phyloP scores from a whole-genome alignment of 2,113 vertebrate genomes.

The Malurus elegans region DNA sequence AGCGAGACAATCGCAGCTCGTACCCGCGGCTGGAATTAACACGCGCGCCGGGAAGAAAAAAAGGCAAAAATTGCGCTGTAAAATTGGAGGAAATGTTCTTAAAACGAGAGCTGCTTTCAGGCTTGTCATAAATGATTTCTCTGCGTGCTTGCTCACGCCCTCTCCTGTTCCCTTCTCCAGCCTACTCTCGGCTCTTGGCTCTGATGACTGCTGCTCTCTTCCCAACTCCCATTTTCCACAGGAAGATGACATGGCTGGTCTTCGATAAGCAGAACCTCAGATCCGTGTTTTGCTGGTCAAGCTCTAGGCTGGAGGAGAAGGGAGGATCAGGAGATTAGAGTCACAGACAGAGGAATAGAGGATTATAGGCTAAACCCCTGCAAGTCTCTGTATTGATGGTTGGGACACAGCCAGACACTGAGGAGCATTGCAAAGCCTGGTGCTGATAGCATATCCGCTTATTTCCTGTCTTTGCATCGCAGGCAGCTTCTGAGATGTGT shows the following conservation, averaged over 20 bases:
- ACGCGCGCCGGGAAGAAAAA: background rate
- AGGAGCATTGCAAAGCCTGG: conserved; percentile 38
- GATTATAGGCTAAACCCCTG: conserved; percentile 54
- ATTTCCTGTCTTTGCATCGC: conserved; percentile 34
- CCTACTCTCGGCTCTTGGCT: conserved; percentile 8
- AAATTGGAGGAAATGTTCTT: background rate
- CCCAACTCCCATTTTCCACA: conserved; percentile 12
- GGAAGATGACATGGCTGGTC: conserved; percentile 1
- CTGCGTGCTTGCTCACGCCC: conserved; percentile 44
- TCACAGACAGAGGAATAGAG: conserved; percentile 48
- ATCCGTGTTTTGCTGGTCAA: conserved; percentile 28
- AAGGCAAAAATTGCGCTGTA: background rate
- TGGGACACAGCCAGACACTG: conserved; percentile 32
- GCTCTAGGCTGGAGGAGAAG: background rate
- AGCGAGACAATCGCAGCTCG: background rate
- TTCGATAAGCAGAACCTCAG: conserved; percentile 3
- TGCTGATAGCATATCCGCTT: conserved; percentile 51
- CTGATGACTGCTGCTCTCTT: background rate
- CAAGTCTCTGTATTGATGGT: conserved; percentile 55
- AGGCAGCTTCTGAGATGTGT: background rate
- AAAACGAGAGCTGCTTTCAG: background rate
- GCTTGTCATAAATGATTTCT: conserved; percentile 14
- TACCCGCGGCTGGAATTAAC: background rate
- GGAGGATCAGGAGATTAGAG: conserved; percentile 54
- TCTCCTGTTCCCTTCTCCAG: conserved; percentile 48